Percentiles rank a stretch among this genome's conserved stretches.
Evolutionary conservation across 2,888 invertebrate genomes (phyloP).

Genomic region (Oligia strigilis): DNA sequence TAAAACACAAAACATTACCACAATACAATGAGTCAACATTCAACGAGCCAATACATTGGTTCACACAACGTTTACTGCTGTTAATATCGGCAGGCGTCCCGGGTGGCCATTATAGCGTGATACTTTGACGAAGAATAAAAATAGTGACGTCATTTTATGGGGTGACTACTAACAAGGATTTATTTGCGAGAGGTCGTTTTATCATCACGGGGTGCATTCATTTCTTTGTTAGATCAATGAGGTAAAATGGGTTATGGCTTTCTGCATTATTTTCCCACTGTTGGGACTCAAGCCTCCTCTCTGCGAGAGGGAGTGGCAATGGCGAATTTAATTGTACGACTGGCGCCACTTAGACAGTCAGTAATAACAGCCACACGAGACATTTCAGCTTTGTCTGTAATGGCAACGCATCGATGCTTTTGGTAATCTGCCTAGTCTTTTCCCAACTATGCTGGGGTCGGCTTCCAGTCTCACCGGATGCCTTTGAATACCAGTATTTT

Average conservation of each 20-base stretch:
- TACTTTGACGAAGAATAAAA: conserved; percentile 37
- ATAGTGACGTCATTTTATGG: conserved; percentile 38
- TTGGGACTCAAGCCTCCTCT: too few relatives aligned
- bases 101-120: conserved; percentile 34
- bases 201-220: background rate
- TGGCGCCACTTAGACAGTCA: too few relatives aligned
- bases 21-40: conserved; percentile 10
- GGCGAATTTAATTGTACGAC: too few relatives aligned
- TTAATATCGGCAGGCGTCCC: conserved; percentile 31
- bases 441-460: too few relatives aligned
- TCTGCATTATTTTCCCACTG: too few relatives aligned
- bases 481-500: too few relatives aligned
- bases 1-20: background rate
- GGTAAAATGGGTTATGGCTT: background rate
- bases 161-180: conserved; percentile 16
- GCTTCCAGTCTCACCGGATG: too few relatives aligned
- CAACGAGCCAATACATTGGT: conserved; percentile 20
- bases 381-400: too few relatives aligned
- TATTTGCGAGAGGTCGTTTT: conserved; percentile 4
- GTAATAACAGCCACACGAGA: too few relatives aligned
- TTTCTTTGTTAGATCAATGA: conserved; percentile 1
- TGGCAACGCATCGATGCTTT: too few relatives aligned
- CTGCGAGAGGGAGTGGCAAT: too few relatives aligned
- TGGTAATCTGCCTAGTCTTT: too few relatives aligned
- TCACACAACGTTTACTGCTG: conserved; percentile 2